These are phyloP conservation scores for Falco concolor DNA, from an alignment of 2,797 vertebrate species.

Conservation along the genomic window DNA sequence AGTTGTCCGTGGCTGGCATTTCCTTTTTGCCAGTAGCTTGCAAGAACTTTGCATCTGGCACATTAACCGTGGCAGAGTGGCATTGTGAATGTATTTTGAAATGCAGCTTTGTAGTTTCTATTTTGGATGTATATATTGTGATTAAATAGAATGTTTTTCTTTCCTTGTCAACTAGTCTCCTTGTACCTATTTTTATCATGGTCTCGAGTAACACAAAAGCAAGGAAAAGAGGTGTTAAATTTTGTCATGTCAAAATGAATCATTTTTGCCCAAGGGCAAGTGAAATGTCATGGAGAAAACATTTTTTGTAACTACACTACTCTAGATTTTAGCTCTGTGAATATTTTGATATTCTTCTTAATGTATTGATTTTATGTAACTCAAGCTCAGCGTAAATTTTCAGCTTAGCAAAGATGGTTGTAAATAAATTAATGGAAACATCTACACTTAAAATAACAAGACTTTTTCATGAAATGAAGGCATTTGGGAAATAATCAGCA, in stretches of 20 bases:
- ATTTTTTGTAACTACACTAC: not conserved
- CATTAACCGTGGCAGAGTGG: not conserved
- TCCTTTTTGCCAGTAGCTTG: not conserved
- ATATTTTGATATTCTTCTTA: not conserved
- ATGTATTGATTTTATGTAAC: not conserved
- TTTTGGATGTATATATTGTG: slow-evolving; percentile 30
- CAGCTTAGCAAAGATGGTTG: not conserved
- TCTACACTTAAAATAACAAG: not conserved
- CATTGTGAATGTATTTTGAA: not conserved
- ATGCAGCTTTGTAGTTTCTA: slow-evolving; percentile 18
- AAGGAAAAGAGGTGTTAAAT: not conserved
- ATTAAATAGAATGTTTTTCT: slow-evolving; percentile 48
- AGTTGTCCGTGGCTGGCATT: not conserved
- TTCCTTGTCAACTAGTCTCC: not conserved
- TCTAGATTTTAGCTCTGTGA: not conserved
- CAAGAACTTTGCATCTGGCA: not conserved
- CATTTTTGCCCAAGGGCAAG: not conserved
- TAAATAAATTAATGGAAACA: not conserved
- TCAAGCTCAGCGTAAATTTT: not conserved
- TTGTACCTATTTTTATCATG: not conserved
- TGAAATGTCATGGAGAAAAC: not conserved
- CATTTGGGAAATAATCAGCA: not conserved
- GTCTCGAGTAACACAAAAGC: not conserved
- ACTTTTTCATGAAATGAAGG: not conserved
- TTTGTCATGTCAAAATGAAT: not conserved